phyloP scores from a whole-genome alignment of 1,140 invertebrate genomes.

The Papilio xuthus region DNA sequence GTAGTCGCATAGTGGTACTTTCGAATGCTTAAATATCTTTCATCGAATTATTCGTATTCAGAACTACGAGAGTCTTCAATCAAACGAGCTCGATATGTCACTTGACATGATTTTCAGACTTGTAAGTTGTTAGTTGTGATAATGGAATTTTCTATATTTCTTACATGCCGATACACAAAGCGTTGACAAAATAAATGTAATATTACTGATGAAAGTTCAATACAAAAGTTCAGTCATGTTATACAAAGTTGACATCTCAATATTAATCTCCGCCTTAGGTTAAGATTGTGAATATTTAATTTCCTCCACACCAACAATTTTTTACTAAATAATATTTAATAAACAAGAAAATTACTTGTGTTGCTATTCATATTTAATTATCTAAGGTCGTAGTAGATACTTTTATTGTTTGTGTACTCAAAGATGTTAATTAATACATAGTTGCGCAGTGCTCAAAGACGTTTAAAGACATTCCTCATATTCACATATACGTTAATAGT shows the following conservation, averaged over 20 bases:
- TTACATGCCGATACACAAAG: not conserved
- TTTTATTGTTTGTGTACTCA: not conserved
- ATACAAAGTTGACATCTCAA: no score
- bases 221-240: not conserved
- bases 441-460: not conserved
- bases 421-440: slow-evolving; percentile 3
- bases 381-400: not conserved
- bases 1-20: slow-evolving; percentile 28
- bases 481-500: not conserved
- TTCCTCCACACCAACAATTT: not conserved
- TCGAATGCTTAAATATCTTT: slow-evolving; percentile 14
- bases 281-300: no score
- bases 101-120: slow-evolving; percentile 29
- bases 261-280: no score
- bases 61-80: slow-evolving; percentile 17
- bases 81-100: slow-evolving; percentile 15
- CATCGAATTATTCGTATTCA: slow-evolving; percentile 33
- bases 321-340: not conserved
- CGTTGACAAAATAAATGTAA: not conserved
- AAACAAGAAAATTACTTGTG: not conserved
- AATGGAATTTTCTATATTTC: slow-evolving; percentile 15
- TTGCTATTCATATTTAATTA: not conserved
- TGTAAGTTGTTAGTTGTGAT: not conserved
- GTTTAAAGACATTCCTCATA: no score
- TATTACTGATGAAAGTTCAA: not conserved